phyloP scores from a whole-genome alignment of 2,113 vertebrate genomes.

The Platysteira castanea region DNA sequence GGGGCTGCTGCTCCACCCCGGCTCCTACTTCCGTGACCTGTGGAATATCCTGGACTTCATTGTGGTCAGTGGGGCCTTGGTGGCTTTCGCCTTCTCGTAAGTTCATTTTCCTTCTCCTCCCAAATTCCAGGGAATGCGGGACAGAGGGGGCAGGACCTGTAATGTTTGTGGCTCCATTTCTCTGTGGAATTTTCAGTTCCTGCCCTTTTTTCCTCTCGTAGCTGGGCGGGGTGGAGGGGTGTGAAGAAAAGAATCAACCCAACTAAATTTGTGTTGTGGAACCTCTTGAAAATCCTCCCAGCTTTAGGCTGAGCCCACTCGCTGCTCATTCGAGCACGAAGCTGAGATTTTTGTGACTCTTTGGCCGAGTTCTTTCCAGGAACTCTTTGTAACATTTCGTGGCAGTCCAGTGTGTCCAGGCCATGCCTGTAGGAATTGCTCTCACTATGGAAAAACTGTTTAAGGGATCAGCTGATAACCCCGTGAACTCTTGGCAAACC shows the following conservation, averaged over 20 bases:
- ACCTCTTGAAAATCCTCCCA: background rate
- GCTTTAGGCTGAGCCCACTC: background rate
- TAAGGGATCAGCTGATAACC: background rate
- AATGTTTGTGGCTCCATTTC: background rate
- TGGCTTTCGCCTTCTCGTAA: constrained; percentile 99
- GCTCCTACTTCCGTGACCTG: constrained; percentile 82
- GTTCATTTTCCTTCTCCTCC: constrained; percentile 55
- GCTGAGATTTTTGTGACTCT: background rate
- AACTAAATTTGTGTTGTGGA: background rate
- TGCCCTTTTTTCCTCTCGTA: background rate
- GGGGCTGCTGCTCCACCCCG: constrained; percentile 78
- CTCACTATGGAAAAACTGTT: background rate
- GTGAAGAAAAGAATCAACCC: too few relatives aligned
- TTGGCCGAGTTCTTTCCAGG: background rate
- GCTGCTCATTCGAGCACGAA: background rate
- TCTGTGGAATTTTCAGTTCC: background rate
- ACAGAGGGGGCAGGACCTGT: background rate
- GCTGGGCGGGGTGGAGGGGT: background rate
- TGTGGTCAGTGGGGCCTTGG: constrained; percentile 97
- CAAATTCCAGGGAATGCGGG: background rate
- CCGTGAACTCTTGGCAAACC: background rate
- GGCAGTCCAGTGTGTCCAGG: background rate
- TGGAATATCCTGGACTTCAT: constrained; percentile 99
- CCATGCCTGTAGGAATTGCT: background rate
- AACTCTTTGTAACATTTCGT: accelerated